Percentiles rank a stretch among this genome's conserved stretches.
Evolutionary conservation across 2,888 invertebrate genomes (phyloP).

Genomic region (Imbricaverruca yamaguchii): DNA sequence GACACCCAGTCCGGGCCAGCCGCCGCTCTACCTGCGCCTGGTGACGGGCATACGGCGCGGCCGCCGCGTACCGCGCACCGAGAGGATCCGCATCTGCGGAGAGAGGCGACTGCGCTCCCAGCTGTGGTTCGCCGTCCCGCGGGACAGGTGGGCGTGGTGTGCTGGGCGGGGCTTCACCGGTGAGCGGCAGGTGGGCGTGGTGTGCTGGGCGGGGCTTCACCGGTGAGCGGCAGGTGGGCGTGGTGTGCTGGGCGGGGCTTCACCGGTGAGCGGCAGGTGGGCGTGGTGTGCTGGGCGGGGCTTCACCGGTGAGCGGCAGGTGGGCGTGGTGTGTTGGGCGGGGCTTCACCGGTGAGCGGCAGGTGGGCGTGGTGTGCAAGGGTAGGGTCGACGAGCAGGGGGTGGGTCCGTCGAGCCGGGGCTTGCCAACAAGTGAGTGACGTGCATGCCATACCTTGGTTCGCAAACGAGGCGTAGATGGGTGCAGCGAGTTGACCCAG

Average conservation of each 20-base stretch:
- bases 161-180: no score
- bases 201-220: no score
- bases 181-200: no score
- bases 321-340: not conserved
- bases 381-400: no score
- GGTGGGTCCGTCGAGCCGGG: no score
- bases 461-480: no score
- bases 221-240: conserved; percentile 23
- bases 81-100: conserved; percentile 90
- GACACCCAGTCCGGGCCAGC: conserved; percentile 76
- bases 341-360: no score
- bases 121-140: conserved; percentile 96
- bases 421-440: no score
- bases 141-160: conserved; percentile 25
- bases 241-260: no score
- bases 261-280: conserved; percentile 23
- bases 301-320: conserved; percentile 10
- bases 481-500: no score
- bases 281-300: not conserved
- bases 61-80: conserved; percentile 40
- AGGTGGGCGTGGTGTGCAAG: no score
- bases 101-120: conserved; percentile 92
- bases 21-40: conserved; percentile 85
- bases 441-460: no score
- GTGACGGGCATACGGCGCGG: conserved; percentile 64